Evolutionary conservation across 2,113 vertebrate species (phyloP), one percentile per base, ranked within the genome.

Genomic region (Lipophrys pholis): DNA sequence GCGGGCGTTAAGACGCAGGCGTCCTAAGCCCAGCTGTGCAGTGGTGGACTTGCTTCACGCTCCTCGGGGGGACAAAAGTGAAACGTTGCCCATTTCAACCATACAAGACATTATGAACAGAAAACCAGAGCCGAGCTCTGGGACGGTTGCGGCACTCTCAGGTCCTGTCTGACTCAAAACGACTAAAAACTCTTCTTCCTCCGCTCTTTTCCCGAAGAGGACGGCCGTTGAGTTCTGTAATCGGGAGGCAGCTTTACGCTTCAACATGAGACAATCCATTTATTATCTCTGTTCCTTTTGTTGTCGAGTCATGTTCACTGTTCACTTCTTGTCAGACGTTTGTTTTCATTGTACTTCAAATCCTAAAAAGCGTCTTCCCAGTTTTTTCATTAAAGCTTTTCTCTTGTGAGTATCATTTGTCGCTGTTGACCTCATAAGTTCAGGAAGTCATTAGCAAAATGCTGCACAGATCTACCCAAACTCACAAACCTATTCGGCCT

Each of bases 51-150:
- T 96, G 6, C 95, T 96, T 88, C 96, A 95, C 79, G 94, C 93
- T 85, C 95, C 95, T 54, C 67, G 12, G 36, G 65, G 79, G 65
- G 71, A 78, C 76, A 61, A 54, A 41, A 79, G 55, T 0, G 49
- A 75, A 9, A 55, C 46, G 0, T 85, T 93, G 0, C 93, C 95
- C 40, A 94, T 95, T 40, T 91, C 96, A 73, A 94, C 95, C 56
- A 91, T 97, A 83, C 94, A 96, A 65, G 95, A 96, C 87, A 93
- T 97, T 72, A 94, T 96, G 87, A 95, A 93, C 84, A 95, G 93
- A 64, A 95, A 95, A 86, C 95, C 94, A n/a, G 95, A 96, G 78
- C 84, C 93, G 69, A 92, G 93, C 45, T 93, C 95, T 62, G 95
- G 95, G 76, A 90, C 95, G 0, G 93, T 95, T 6, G 94, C 95